Evolutionary conservation across 2,888 invertebrate species (phyloP).

Genomic region (Eurytoma californica): DNA sequence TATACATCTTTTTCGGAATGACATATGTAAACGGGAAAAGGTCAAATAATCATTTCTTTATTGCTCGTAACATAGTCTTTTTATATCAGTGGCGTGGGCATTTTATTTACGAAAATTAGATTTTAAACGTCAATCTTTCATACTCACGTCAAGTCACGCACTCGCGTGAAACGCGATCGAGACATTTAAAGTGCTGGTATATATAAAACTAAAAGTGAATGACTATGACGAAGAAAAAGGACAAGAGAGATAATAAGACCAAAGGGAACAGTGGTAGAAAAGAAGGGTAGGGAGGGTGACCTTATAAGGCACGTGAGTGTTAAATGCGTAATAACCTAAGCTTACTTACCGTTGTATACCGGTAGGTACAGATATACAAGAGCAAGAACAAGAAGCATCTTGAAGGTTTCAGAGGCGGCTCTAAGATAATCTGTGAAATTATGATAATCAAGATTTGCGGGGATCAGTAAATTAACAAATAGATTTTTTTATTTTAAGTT

Average conservation of each 20-base stretch:
- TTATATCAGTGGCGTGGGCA: constrained; percentile 20
- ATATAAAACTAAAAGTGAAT: constrained; percentile 19
- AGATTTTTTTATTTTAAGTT: neutral
- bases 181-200: constrained; percentile 50
- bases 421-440: neutral
- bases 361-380: constrained; percentile 22
- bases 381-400: constrained; percentile 11
- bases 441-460: neutral
- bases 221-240: constrained; percentile 21
- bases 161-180: constrained; percentile 57
- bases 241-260: constrained; percentile 12
- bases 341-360: constrained; percentile 30
- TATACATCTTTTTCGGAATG: too few relatives aligned
- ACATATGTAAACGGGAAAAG: too few relatives aligned
- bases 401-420: neutral
- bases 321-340: constrained; percentile 64
- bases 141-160: constrained; percentile 44
- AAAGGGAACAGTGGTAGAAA: neutral
- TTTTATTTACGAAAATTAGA: constrained; percentile 46
- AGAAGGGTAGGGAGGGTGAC: constrained; percentile 35
- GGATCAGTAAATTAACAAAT: too few relatives aligned
- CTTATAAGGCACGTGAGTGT: constrained; percentile 66
- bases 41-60: neutral
- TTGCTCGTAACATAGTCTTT: constrained; percentile 21
- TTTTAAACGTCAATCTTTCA: constrained; percentile 46